Evolutionary conservation across 2,888 invertebrate genomes (phyloP), one percentile per base, ranked within the genome.

Genomic region (Cybosia mesomella): DNA sequence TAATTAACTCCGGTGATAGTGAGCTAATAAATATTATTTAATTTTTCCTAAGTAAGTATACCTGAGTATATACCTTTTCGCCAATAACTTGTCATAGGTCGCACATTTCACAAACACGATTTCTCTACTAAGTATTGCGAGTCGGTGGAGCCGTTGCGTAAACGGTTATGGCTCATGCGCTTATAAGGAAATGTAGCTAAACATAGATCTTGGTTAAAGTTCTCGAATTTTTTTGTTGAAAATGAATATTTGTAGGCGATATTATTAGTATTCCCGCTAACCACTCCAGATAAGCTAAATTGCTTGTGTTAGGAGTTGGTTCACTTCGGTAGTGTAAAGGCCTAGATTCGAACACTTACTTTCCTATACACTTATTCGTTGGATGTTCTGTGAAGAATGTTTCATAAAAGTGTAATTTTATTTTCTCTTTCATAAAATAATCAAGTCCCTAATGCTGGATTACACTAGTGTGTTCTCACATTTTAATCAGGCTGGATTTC

Each of bases 31-130:
- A 66, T 36, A 53, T 28, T 64, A 9, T 43, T 60, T 5, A 24
- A 15, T 62, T 62, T 21, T 34, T 9, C 15, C n/a, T n/a, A n/a
- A 22, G 43, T 32, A 58, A 49, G 34, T 64, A 68, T 64, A n/a
- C n/a, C n/a, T n/a, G n/a, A n/a, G n/a, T n/a, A n/a, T n/a, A n/a
- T n/a, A 57, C 63, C 53, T 71, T 71, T 67, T 72, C 53, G 57
- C 68, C 71, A 63, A 81, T 76, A 79, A 72, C 69, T 76, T 64
- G 75, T 78, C 75, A 75, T 71, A 66, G 74, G 74, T 49, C 66
- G 80, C 54, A 83, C 74, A 84, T 89, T 91, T 81, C 89, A 85
- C 86, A 88, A 90, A 89, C 85, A 77, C 83, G 88, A 88, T 92
- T 91, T 91, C 90, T 87, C 87, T 82, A 76, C 75, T 79, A 66